Evolutionary conservation across 2,797 vertebrate genomes (phyloP), one percentile per base, ranked within the genome.

Genomic region (Octomys mimax): DNA sequence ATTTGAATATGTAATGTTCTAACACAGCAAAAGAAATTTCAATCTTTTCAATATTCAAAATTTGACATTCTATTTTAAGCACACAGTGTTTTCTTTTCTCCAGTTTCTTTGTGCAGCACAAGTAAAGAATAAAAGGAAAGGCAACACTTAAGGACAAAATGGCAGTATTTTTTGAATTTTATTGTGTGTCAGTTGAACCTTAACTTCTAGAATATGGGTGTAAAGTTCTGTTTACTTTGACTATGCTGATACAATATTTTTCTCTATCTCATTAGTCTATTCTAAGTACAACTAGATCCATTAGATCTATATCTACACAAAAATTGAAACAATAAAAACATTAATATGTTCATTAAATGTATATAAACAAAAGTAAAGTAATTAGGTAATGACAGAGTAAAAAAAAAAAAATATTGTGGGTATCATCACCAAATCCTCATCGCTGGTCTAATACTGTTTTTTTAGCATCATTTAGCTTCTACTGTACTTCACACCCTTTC

Each of bases 1-100:
- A 92, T 95, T 96, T 81, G 68, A 95, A 93, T 90, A 92, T 62
- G 80, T 92, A 93, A 97, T 90, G 14, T 9, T 46, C 28, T 88
- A 83, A 85, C 85, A 70, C 14, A 93, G 68, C 49, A 84, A 82
- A 91, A 89, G 33, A 91, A 73, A 78, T 81, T 79, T 90, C 22
- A 78, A 39, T 91, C 36, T 84, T 94, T 91, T 24, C 85, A 85
- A 75, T 18, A 89, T 39, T 10, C 78, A 93, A 94, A 94, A 82
- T 16, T 26, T 90, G 31, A 71, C 24, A 82, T 49, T 83, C 2
- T n/a, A 87, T 91, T 92, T 64, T 64, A 96, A 97, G 9, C 8
- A 79, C 5, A 39, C 52, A 28, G 1, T n/a, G 3, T 39, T 84
- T 12, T 71, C 5, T 59, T 94, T 89, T 64, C 2, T 22, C 9